Conservation (phyloP, 2,797 vertebrate genomes). For the Adelosebastes latens region DNA sequence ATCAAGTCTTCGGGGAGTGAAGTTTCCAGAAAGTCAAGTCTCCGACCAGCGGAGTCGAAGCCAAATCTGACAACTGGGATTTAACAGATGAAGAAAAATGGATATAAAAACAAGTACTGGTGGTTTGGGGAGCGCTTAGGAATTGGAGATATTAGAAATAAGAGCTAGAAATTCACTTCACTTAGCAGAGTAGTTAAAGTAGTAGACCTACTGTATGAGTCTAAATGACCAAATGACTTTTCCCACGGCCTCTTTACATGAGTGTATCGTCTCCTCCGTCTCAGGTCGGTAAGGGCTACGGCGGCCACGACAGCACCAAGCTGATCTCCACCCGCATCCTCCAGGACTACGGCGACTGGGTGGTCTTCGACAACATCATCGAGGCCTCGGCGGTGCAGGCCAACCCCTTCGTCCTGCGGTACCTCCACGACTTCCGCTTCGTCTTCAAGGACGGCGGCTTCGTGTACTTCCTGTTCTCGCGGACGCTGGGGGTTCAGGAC, state of each 20-base stretch:
- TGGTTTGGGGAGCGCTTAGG: too few relatives aligned
- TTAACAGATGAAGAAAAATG: too few relatives aligned
- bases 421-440: conserved; percentile 89
- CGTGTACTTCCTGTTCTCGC: conserved; percentile 94
- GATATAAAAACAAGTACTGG: too few relatives aligned
- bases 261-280: neutral
- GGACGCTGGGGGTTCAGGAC: conserved; percentile 83
- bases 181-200: too few relatives aligned
- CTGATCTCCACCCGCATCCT: conserved; percentile 95
- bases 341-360: conserved; percentile 79
- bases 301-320: conserved; percentile 90
- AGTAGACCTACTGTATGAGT: neutral
- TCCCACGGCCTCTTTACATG: neutral
- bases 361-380: conserved; percentile 91
- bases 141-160: too few relatives aligned
- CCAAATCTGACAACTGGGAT: too few relatives aligned
- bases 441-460: conserved; percentile 88
- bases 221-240: too few relatives aligned
- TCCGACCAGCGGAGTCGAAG: too few relatives aligned
- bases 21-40: too few relatives aligned
- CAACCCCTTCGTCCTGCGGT: conserved; percentile 84
- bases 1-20: too few relatives aligned
- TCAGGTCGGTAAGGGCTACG: conserved; percentile 90
- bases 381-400: conserved; percentile 92
- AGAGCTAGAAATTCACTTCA: too few relatives aligned